Conservation (phyloP, 2,113 vertebrate genomes). For the Hippocampus guttulatus region DNA sequence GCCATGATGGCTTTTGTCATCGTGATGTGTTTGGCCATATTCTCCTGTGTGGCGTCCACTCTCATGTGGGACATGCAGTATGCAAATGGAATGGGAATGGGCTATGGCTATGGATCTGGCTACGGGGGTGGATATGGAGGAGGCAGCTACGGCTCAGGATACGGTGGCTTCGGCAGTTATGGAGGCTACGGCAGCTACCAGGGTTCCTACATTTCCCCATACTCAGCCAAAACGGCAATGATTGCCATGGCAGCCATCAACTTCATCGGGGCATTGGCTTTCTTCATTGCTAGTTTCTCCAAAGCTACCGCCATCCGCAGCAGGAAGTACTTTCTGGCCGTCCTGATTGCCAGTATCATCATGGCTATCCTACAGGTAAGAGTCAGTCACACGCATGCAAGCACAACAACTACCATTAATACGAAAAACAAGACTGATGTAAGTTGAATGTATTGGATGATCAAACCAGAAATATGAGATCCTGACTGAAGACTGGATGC, state of each 20-base stretch:
- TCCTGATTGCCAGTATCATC: constrained; percentile 66
- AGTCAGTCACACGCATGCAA: background rate
- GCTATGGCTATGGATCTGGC: constrained; percentile 58
- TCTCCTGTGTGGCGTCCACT: constrained; percentile 87
- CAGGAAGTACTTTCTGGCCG: constrained; percentile 77
- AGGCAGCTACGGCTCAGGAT: constrained; percentile 55
- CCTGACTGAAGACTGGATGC: no score
- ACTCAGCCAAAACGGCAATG: constrained; percentile 82
- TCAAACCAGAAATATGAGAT: no score
- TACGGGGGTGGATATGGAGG: constrained; percentile 21
- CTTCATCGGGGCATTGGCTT: constrained; percentile 72
- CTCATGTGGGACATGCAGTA: constrained; percentile 84
- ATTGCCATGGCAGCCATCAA: constrained; percentile 81
- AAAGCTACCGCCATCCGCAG: constrained; percentile 69
- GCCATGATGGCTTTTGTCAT: constrained; percentile 67
- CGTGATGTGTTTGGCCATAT: constrained; percentile 78
- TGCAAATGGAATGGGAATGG: constrained; percentile 46
- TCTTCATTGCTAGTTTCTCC: constrained; percentile 75
- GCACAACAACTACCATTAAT: background rate
- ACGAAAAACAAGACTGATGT: no score
- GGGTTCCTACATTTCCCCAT: constrained; percentile 73
- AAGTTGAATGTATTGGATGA: no score
- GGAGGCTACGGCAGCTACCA: constrained; percentile 48
- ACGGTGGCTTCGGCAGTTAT: constrained; percentile 28
- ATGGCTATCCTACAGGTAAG: constrained; percentile 71